Percentiles rank a stretch among this genome's conserved stretches.
Evolutionary conservation across 35 echinoderm and acorn worm species (phyloP).

Genomic region (Lytechinus pictus): DNA sequence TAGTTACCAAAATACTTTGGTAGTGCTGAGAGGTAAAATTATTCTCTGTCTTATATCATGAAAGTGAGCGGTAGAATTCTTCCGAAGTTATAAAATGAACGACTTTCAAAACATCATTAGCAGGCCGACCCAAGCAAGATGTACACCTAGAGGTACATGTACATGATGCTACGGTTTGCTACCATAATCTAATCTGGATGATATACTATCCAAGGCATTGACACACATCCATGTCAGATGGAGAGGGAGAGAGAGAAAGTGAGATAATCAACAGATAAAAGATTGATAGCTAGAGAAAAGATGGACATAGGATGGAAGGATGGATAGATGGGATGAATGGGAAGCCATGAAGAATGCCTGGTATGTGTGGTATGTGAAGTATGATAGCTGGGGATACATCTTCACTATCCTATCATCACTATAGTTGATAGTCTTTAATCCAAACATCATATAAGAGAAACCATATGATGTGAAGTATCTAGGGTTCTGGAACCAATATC

Average conservation of each 20-base stretch:
- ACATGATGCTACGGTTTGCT: too few relatives aligned
- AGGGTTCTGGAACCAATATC: too few relatives aligned
- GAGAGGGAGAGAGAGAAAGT: background rate
- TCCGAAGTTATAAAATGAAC: too few relatives aligned
- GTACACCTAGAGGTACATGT: too few relatives aligned
- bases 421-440: background rate
- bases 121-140: too few relatives aligned
- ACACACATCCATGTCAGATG: background rate
- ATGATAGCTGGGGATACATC: constrained; percentile 16
- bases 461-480: too few relatives aligned
- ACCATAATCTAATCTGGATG: background rate
- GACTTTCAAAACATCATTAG: too few relatives aligned
- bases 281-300: too few relatives aligned
- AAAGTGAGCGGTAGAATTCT: too few relatives aligned
- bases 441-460: background rate
- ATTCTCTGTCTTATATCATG: too few relatives aligned
- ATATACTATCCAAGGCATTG: background rate
- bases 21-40: too few relatives aligned
- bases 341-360: background rate
- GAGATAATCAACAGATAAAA: background rate
- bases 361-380: background rate
- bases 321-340: constrained; percentile 28
- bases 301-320: background rate
- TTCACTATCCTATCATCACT: constrained; percentile 36
- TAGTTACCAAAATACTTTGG: too few relatives aligned